Conservation (phyloP, 2,797 vertebrate genomes). For the Gymnocypris eckloni region DNA sequence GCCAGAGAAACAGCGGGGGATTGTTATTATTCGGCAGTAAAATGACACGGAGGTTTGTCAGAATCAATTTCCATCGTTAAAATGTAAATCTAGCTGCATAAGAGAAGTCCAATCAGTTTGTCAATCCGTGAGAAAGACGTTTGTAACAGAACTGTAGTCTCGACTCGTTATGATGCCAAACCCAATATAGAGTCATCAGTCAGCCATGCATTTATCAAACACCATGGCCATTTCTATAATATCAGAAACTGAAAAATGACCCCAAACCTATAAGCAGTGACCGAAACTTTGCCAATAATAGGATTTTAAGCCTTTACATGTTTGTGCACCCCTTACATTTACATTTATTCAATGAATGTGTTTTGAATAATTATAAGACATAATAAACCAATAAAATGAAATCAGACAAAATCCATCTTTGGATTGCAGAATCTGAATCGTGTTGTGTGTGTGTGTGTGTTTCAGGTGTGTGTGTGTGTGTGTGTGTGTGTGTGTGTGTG, state of each 20-base stretch:
- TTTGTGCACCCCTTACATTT: not conserved
- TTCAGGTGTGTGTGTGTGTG: no score
- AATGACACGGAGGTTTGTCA: not conserved
- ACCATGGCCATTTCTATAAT: not conserved
- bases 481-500: no score
- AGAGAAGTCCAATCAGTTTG: constrained; percentile 62
- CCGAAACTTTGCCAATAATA: not conserved
- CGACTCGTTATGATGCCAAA: not conserved
- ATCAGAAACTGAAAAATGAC: not conserved
- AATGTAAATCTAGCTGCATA: not conserved
- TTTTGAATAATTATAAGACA: not conserved
- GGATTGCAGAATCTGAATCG: no score
- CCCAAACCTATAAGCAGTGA: not conserved
- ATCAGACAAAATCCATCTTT: not conserved
- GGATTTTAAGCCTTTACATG: not conserved
- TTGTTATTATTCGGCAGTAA: constrained; percentile 64
- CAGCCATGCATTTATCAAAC: not conserved
- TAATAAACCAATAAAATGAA: not conserved
- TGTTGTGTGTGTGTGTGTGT: no score
- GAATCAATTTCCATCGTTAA: constrained; percentile 12
- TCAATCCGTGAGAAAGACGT: constrained; percentile 67
- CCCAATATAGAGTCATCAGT: not conserved
- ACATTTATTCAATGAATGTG: not conserved
- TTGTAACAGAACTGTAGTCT: constrained; percentile 62
- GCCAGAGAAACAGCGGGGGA: not conserved